A percentile compares a stretch with the other conserved stretches of the same genome.
These are phyloP conservation scores for Dendrolimus punctatus DNA, from an alignment of 1,140 invertebrate genomes.

Conservation along the genomic window DNA sequence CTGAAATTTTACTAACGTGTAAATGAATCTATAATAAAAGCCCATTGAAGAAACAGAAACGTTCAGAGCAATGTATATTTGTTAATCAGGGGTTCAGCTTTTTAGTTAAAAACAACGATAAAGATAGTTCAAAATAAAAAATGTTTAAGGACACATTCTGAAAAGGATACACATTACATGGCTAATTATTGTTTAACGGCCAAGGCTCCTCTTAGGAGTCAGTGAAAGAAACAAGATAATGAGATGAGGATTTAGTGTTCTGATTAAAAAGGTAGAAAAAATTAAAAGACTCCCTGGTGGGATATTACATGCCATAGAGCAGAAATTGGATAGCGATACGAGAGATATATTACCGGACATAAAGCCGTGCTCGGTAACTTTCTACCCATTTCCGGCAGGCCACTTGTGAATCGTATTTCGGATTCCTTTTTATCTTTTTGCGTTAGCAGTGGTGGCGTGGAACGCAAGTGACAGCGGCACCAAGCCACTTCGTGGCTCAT, in stretches of 20 bases:
- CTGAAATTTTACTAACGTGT: conserved; percentile 7
- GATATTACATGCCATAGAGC: conserved; percentile 62
- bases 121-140: too few relatives aligned
- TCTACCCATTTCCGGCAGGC: conserved; percentile 59
- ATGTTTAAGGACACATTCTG: too few relatives aligned
- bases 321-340: conserved; percentile 64
- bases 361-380: conserved; percentile 57
- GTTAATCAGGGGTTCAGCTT: too few relatives aligned
- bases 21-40: too few relatives aligned
- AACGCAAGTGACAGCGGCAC: conserved; percentile 59
- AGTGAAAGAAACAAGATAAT: conserved; percentile 1
- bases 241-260: conserved; percentile 32
- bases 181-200: too few relatives aligned
- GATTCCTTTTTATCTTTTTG: conserved; percentile 66
- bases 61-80: too few relatives aligned
- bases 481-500: conserved; percentile 62
- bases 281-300: conserved; percentile 49
- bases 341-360: conserved; percentile 59
- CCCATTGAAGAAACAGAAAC: too few relatives aligned
- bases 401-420: conserved; percentile 67
- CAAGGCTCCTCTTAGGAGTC: too few relatives aligned
- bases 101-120: too few relatives aligned
- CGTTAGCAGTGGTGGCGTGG: conserved; percentile 36
- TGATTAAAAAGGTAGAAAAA: conserved; percentile 49
- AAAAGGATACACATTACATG: too few relatives aligned